These are phyloP conservation scores for Phytoseiulus persimilis DNA, from an alignment of 2,888 invertebrate genomes.

Conservation along the genomic window DNA sequence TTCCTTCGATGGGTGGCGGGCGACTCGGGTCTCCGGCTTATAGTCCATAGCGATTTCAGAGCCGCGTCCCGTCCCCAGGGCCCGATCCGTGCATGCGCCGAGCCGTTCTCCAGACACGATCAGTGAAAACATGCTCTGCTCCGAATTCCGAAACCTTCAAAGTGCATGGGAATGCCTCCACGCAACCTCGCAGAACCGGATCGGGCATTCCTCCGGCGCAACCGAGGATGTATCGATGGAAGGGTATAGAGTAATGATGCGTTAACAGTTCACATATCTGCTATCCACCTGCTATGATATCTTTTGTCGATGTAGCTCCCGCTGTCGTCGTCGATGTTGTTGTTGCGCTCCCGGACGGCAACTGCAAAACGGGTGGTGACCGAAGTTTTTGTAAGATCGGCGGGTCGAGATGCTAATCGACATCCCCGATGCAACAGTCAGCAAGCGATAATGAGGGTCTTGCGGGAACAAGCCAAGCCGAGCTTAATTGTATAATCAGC, in stretches of 20 bases:
- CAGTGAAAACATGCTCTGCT: background rate
- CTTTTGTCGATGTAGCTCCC: background rate
- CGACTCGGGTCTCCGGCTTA: too few species aligned
- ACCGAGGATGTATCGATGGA: conserved; percentile 5
- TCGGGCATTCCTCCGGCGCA: background rate
- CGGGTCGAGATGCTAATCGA: background rate
- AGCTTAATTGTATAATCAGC: background rate
- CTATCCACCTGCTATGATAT: conserved; percentile 5
- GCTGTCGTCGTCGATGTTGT: background rate
- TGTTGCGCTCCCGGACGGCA: background rate
- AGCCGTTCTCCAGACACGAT: background rate
- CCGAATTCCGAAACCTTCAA: background rate
- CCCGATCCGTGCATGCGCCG: background rate
- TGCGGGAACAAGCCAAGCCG: conserved; percentile 5
- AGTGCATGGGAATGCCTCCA: background rate
- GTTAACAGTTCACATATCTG: background rate
- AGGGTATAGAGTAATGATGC: background rate
- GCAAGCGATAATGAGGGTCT: background rate
- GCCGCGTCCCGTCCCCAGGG: background rate
- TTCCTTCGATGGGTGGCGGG: background rate
- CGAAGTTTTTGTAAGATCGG: background rate
- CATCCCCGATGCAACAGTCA: background rate
- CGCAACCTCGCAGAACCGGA: background rate
- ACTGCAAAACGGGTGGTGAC: background rate
- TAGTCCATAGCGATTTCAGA: background rate